Conservation (phyloP, 2,113 vertebrate species). For the Heterotilapia buettikoferi region DNA sequence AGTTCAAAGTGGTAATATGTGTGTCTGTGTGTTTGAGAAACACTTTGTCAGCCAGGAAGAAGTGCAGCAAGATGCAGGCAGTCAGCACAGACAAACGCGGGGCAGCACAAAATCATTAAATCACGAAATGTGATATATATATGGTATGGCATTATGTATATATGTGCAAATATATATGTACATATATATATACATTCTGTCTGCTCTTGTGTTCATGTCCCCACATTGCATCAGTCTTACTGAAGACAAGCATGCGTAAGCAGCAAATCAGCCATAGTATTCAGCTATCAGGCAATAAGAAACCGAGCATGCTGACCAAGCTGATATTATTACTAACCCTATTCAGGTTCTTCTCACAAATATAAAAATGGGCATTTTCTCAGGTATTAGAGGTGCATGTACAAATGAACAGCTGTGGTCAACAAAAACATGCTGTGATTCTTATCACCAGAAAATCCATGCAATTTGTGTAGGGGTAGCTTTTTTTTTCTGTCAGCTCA, state of each 20-base stretch:
- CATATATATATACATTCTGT: background rate
- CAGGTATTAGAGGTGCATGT: slow-evolving; percentile 33
- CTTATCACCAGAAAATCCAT: slow-evolving; percentile 32
- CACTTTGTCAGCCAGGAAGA: background rate
- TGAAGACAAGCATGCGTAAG: background rate
- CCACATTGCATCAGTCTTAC: slow-evolving; percentile 7
- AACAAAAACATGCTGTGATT: slow-evolving; percentile 55
- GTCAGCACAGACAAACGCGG: background rate
- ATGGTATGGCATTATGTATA: background rate
- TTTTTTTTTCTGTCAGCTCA: slow-evolving; percentile 11
- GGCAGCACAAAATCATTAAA: background rate
- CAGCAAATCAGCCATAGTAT: background rate
- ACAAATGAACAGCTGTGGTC: slow-evolving; percentile 49
- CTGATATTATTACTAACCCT: slow-evolving; percentile 18
- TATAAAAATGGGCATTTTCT: background rate
- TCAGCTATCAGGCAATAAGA: slow-evolving; percentile 24
- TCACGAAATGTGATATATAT: background rate
- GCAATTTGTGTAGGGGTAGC: slow-evolving; percentile 45
- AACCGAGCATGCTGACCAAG: slow-evolving; percentile 46
- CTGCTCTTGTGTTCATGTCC: background rate
- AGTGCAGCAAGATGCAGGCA: background rate
- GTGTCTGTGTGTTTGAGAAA: background rate
- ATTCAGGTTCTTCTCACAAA: slow-evolving; percentile 37
- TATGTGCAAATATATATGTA: too few relatives aligned
- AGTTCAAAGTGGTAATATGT: background rate